A percentile compares a stretch with the other conserved stretches of the same genome.
phyloP scores from a whole-genome alignment of 2,113 vertebrate species.

The Pituophis catenifer region DNA sequence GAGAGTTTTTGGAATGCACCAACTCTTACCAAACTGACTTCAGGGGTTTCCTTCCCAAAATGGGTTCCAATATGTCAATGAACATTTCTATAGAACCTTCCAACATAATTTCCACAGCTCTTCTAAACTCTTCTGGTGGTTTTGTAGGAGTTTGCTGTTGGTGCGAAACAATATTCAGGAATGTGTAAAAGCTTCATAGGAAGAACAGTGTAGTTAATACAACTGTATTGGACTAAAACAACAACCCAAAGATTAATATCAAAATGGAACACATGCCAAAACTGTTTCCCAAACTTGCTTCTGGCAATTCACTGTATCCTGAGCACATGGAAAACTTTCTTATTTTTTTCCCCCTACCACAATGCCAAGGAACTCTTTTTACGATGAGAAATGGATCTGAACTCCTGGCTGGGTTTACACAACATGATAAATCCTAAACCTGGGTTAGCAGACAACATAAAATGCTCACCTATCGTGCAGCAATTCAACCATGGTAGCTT shows the following conservation, averaged over 20 bases:
- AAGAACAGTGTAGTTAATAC: not conserved
- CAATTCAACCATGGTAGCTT: not conserved
- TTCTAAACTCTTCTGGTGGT: not conserved
- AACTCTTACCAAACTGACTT: not conserved
- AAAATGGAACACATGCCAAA: not conserved
- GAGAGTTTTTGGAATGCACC: not conserved
- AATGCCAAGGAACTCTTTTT: not conserved
- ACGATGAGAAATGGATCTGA: not conserved
- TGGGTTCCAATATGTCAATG: not conserved
- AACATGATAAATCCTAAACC: not conserved
- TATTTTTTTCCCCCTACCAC: not conserved
- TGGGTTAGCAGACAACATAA: not conserved
- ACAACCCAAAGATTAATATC: not conserved
- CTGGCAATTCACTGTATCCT: not conserved
- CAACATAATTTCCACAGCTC: not conserved
- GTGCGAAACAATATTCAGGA: not conserved
- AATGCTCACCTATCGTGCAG: not conserved
- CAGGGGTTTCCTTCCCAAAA: not conserved
- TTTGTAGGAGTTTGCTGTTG: not conserved
- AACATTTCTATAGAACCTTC: not conserved
- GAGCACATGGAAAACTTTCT: not conserved
- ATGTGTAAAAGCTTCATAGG: not conserved
- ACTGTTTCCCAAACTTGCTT: not conserved
- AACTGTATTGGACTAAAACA: not conserved
- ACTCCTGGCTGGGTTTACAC: not conserved